These are phyloP conservation scores for Rhamphomyia laevipes DNA, from an alignment of 2,888 invertebrate genomes.

Conservation along the genomic window DNA sequence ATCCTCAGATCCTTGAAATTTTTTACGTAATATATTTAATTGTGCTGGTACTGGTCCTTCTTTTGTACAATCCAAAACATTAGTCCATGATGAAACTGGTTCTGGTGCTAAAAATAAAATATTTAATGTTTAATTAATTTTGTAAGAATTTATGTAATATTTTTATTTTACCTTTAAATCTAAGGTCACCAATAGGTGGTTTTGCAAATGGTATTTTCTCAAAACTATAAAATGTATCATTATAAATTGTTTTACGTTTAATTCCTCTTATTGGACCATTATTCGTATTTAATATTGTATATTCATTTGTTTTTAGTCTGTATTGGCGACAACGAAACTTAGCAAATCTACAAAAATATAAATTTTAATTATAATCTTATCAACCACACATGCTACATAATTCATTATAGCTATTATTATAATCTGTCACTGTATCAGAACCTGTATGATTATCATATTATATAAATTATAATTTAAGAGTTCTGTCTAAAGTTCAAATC, in stretches of 20 bases:
- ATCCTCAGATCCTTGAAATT: conserved; percentile 41
- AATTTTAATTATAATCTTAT: not conserved
- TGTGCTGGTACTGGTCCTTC: conserved; percentile 32
- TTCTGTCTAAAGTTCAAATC: no score
- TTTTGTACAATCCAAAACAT: conserved; percentile 34
- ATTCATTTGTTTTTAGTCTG: conserved; percentile 23
- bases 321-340: not conserved
- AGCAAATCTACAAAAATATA: not conserved
- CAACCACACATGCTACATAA: no score
- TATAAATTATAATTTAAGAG: no score
- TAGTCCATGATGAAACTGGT: conserved; percentile 35
- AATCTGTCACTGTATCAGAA: no score
- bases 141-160: no score
- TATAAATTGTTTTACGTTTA: conserved; percentile 31
- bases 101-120: conserved; percentile 33
- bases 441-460: no score
- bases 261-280: conserved; percentile 31
- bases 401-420: no score
- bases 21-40: conserved; percentile 26
- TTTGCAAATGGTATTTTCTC: conserved; percentile 34
- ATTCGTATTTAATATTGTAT: conserved; percentile 24
- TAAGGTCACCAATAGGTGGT: conserved; percentile 30
- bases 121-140: not conserved
- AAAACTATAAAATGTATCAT: conserved; percentile 29
- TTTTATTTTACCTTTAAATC: conserved; percentile 15